Evolutionary conservation across 1,140 invertebrate genomes (phyloP).

Genomic region (Apolygus lucorum): DNA sequence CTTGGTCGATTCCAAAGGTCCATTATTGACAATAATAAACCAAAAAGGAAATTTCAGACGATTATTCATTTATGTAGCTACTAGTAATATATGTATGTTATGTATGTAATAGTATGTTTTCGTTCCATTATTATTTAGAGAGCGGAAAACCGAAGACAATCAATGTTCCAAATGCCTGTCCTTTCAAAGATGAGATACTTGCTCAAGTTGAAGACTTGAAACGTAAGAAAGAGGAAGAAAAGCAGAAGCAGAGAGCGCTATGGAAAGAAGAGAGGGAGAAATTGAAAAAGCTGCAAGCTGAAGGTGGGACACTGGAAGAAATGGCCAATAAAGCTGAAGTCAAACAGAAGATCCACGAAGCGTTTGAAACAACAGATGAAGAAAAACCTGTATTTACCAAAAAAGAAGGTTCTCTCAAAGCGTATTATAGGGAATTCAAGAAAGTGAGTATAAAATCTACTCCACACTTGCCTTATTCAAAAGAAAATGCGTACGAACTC

Average conservation of each 20-base stretch:
- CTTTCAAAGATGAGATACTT: slow-evolving; percentile 85
- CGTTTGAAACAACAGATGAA: slow-evolving; percentile 35
- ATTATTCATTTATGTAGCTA: no score
- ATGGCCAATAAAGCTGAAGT: slow-evolving; percentile 56
- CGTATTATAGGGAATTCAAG: slow-evolving; percentile 71
- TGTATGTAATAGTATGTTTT: no score
- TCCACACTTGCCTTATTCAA: no score
- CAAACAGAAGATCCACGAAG: slow-evolving; percentile 32
- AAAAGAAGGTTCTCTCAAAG: slow-evolving; percentile 63
- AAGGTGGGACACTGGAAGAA: slow-evolving; percentile 42
- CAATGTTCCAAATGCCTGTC: slow-evolving; percentile 82
- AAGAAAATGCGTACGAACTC: no score
- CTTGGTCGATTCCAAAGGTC: no score
- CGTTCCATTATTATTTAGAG: no score
- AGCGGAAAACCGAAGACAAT: slow-evolving; percentile 61
- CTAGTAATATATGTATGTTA: no score
- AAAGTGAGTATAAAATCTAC: no score
- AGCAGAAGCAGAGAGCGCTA: slow-evolving; percentile 42
- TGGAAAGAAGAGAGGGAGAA: slow-evolving; percentile 49
- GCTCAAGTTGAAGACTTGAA: slow-evolving; percentile 72
- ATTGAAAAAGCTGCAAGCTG: slow-evolving; percentile 43
- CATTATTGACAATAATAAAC: no score
- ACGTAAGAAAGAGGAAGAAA: slow-evolving; percentile 67
- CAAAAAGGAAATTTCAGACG: no score
- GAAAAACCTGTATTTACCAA: slow-evolving; percentile 37